Base-by-base conservation (phyloP, 2,888 invertebrate species). In the Drymonia ruficornis region DNA sequence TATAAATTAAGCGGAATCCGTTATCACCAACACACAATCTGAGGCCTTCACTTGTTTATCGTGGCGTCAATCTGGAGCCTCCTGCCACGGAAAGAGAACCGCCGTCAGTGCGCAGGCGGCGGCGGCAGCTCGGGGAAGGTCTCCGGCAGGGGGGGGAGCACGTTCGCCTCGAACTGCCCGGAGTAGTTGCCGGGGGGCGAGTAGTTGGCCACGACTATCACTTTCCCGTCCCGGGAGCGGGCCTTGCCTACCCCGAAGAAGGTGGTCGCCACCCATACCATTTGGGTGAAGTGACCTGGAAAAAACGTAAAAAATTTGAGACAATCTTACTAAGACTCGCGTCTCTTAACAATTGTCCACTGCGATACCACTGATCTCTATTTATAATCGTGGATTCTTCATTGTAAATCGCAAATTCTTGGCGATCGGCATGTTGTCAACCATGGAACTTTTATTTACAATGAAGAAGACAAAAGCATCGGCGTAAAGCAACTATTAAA, bases 171-270 rank as follows among this genome's bases (percentile, higher is more conserved):
- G 83, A 96, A 97, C 23, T 93, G 93, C 8, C 96, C 96, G 1
- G 95, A 94, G 36, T 94, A 83, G 83, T 97, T 97, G 28, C 96
- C 98, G 0, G 96, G 95, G 0, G 97, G 97, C 40, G 95, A 94
- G 83, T 97, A 98, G 86, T 96, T 96, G 15, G 96, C 97, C 0
- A 97, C 97, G 0, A 97, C 97, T 63, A 97, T 95, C 46, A 96
- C 93, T 77, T 96, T 96, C 13, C 97, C 97, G 15, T 96, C 95
- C 44, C 96, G 91, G 34, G 96, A 96, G 50, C 95, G 94, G 0
- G 97, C 97, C 78, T 96, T 96, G 8, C 97, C 97, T 1, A 97
- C 94, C 2, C 98, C 97, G 76, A 97, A 95, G 80, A 95, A 94
- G 45, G 94, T 94, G 2, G 96, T 96, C 47, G 93, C 94, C 38